phyloP scores from a whole-genome alignment of 2,888 invertebrate genomes.

The Neocrepidodera transversa region DNA sequence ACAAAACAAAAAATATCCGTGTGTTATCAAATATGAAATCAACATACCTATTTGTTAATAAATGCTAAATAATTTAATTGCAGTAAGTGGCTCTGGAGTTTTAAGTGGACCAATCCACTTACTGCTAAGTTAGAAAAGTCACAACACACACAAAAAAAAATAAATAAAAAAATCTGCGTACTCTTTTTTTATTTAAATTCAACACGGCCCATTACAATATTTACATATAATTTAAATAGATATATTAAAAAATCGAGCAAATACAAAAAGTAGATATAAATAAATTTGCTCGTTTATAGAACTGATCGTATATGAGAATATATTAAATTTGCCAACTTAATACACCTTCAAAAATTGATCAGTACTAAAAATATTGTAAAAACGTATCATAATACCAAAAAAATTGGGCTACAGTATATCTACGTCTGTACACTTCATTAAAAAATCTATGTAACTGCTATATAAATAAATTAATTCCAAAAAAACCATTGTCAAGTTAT shows the following conservation, averaged over 20 bases:
- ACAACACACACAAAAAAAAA: slow-evolving; percentile 21
- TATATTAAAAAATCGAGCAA: slow-evolving; percentile 19
- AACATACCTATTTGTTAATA: background rate
- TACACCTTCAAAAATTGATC: too few relatives aligned
- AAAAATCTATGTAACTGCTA: slow-evolving; percentile 34
- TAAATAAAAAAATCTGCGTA: background rate
- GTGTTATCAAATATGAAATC: too few relatives aligned
- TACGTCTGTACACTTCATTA: slow-evolving; percentile 31
- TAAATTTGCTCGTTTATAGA: background rate
- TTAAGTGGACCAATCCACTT: too few relatives aligned
- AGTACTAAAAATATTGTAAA: slow-evolving; percentile 13
- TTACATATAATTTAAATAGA: slow-evolving; percentile 45
- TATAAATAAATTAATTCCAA: slow-evolving; percentile 44
- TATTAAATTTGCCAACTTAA: background rate
- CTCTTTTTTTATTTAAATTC: slow-evolving; percentile 35
- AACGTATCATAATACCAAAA: slow-evolving; percentile 1
- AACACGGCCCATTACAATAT: slow-evolving; percentile 56
- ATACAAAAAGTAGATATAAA: background rate
- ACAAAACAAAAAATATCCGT: too few relatives aligned
- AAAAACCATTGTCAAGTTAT: slow-evolving; percentile 44
- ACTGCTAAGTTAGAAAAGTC: slow-evolving; percentile 11
- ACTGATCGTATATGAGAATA: background rate
- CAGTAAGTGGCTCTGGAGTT: background rate
- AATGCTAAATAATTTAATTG: background rate
- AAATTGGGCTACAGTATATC: slow-evolving; percentile 27